These are phyloP conservation scores for Drosophila nigromelanica DNA, from an alignment of 1,140 invertebrate species.

Conservation along the genomic window DNA sequence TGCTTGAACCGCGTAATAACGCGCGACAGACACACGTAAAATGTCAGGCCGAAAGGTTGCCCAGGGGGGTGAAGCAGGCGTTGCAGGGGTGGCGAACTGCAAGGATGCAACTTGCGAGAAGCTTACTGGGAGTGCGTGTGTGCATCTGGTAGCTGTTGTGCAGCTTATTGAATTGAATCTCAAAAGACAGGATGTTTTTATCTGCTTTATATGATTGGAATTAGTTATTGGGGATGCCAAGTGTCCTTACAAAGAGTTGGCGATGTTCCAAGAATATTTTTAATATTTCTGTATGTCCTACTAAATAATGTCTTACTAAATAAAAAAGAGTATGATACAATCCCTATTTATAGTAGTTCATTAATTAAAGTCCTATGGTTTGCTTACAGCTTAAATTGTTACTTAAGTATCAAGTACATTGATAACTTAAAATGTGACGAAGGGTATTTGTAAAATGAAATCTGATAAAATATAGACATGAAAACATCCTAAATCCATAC, in stretches of 20 bases:
- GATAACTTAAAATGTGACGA: too few species aligned
- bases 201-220: not conserved
- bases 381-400: too few species aligned
- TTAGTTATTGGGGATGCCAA: not conserved
- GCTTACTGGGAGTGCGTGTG: conserved; percentile 8
- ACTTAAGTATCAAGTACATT: too few species aligned
- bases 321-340: too few species aligned
- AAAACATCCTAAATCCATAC: too few species aligned
- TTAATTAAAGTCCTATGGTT: too few species aligned
- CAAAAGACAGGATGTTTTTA: conserved; percentile 4
- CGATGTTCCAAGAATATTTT: too few species aligned
- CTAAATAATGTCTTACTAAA: too few species aligned
- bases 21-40: conserved; percentile 66
- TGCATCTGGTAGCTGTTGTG: not conserved
- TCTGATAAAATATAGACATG: too few species aligned
- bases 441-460: too few species aligned
- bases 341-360: too few species aligned
- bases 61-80: conserved; percentile 45
- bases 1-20: conserved; percentile 65
- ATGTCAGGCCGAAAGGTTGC: conserved; percentile 6
- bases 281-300: too few species aligned
- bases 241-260: not conserved
- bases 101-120: conserved; percentile 8
- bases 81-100: conserved; percentile 6
- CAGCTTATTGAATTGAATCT: conserved; percentile 1